Evolutionary conservation across 2,113 vertebrate species (phyloP).

Genomic region (Aramus guarauna): DNA sequence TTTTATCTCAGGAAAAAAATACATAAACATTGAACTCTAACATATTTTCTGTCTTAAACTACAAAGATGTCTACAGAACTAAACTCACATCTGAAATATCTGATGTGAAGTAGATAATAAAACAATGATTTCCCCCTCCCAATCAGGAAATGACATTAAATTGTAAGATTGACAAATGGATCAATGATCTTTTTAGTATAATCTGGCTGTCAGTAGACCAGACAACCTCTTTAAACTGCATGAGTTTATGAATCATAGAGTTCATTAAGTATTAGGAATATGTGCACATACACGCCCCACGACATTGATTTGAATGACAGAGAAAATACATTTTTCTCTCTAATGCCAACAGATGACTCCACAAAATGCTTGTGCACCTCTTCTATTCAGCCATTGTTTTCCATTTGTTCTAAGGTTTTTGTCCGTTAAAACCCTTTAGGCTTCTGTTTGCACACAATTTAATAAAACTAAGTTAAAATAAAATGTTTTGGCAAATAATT

Average conservation of each 20-base stretch:
- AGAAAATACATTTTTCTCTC: not conserved
- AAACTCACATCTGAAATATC: not conserved
- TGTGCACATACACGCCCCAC: not conserved
- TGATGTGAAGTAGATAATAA: not conserved
- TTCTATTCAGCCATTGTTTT: not conserved
- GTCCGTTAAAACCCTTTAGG: not conserved
- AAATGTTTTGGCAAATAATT: not conserved
- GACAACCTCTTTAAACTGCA: not conserved
- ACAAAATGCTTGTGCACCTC: not conserved
- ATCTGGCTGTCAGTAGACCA: not conserved
- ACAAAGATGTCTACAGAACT: not conserved
- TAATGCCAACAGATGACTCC: not conserved
- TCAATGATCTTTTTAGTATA: not conserved
- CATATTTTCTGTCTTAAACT: not conserved
- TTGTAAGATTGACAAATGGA: not conserved
- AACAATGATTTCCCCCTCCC: not conserved
- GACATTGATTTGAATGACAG: not conserved
- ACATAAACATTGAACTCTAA: not conserved
- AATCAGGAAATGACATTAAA: not conserved
- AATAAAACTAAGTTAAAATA: not conserved
- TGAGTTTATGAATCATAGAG: not conserved
- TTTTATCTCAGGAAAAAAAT: not conserved
- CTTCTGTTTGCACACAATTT: not conserved
- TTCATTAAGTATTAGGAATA: not conserved
- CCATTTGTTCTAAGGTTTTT: not conserved